A percentile compares a stretch with the other conserved stretches of the same genome.
phyloP scores from a whole-genome alignment of 1,140 invertebrate species.

The Drosophila navojoa region DNA sequence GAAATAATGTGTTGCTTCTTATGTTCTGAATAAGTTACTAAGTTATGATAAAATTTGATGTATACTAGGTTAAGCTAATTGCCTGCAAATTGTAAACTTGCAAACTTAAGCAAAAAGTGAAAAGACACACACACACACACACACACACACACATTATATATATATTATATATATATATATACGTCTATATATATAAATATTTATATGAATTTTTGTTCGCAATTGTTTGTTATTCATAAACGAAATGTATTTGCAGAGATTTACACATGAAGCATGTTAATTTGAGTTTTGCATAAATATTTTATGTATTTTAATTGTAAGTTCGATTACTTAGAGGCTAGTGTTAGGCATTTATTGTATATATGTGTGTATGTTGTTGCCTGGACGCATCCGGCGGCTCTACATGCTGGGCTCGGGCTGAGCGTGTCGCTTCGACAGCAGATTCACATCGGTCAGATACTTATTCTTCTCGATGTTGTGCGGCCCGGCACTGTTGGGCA shows the following conservation, averaged over 20 bases:
- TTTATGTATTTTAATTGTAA: conserved; percentile 38
- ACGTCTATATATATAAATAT: neutral
- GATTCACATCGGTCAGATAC: conserved; percentile 66
- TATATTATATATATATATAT: too few relatives aligned
- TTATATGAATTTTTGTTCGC: neutral
- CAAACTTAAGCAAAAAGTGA: conserved; percentile 52
- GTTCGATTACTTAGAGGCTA: conserved; percentile 58
- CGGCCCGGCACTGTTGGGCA: conserved; percentile 65
- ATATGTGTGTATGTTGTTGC: conserved; percentile 1
- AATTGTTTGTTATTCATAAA: conserved; percentile 56
- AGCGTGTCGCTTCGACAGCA: conserved; percentile 59
- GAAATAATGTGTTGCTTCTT: conserved; percentile 53
- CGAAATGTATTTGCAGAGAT: conserved; percentile 54
- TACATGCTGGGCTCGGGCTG: conserved; percentile 45
- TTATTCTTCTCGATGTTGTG: conserved; percentile 64
- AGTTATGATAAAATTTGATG: conserved; percentile 37
- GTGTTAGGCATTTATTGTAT: conserved; percentile 51
- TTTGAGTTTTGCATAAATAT: conserved; percentile 25
- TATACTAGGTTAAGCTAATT: conserved; percentile 27
- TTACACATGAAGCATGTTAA: conserved; percentile 20
- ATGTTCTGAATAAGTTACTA: conserved; percentile 56
- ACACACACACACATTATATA: neutral
- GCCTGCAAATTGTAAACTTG: conserved; percentile 1
- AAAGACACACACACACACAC: conserved; percentile 4
- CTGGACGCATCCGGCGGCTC: conserved; percentile 9